A percentile compares a stretch with the other conserved stretches of the same genome.
phyloP scores from a whole-genome alignment of 2,888 invertebrate species.

The Ellobium chinense region DNA sequence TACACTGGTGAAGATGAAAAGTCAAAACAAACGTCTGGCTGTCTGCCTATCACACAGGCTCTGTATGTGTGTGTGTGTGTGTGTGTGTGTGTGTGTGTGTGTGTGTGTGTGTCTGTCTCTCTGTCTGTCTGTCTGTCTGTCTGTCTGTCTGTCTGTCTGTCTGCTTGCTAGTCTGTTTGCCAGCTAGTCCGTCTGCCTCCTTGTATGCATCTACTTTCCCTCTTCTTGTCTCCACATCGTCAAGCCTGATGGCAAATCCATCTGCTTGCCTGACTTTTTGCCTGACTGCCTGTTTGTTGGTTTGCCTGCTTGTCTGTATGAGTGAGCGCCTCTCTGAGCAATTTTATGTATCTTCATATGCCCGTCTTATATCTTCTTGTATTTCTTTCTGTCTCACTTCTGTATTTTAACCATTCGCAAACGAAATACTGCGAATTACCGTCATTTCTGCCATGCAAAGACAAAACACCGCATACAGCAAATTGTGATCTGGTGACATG shows the following conservation, averaged over 20 bases:
- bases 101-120: not conserved
- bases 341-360: too few relatives aligned
- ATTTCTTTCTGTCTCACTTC: too few relatives aligned
- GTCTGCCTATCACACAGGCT: not conserved
- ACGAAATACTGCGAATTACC: too few relatives aligned
- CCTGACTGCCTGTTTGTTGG: slow-evolving; percentile 1
- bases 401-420: too few relatives aligned
- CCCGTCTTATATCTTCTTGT: too few relatives aligned
- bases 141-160: slow-evolving; percentile 14
- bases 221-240: not conserved
- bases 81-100: not conserved
- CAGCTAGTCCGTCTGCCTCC: not conserved
- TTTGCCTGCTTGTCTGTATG: not conserved
- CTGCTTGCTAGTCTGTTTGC: not conserved
- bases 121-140: slow-evolving; percentile 22
- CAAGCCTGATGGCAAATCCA: too few relatives aligned
- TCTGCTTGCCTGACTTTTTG: not conserved
- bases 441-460: too few relatives aligned
- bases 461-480: too few relatives aligned
- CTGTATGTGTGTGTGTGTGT: not conserved
- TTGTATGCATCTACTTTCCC: not conserved
- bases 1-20: not conserved
- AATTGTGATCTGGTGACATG: too few relatives aligned
- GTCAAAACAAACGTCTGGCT: not conserved
- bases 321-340: too few relatives aligned